Evolutionary conservation across 2,888 invertebrate species (phyloP).

Genomic region (Oscheius sp.): DNA sequence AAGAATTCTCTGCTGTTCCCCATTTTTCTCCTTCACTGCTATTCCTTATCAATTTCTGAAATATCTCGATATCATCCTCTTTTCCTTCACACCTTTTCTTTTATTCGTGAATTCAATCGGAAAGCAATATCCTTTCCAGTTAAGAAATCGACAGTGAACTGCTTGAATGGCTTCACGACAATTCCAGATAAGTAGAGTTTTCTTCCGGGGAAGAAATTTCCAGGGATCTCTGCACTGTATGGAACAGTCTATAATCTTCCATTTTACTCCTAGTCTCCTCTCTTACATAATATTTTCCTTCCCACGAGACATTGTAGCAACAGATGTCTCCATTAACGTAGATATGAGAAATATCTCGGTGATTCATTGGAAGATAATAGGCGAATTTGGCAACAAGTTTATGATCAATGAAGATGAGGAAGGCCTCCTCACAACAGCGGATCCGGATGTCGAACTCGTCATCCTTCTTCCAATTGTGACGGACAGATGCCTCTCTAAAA

Average conservation of each 20-base stretch:
- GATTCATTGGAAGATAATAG: constrained; percentile 64
- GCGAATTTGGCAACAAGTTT: constrained; percentile 67
- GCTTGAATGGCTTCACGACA: constrained; percentile 57
- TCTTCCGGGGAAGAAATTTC: constrained; percentile 64
- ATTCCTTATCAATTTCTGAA: constrained; percentile 62
- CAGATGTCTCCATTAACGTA: constrained; percentile 55
- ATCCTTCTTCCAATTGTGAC: constrained; percentile 53
- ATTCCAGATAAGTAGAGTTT: constrained; percentile 56
- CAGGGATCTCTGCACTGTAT: constrained; percentile 68
- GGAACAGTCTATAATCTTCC: constrained; percentile 59
- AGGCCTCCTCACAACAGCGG: constrained; percentile 65
- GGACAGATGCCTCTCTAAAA: constrained; percentile 52
- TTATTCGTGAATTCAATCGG: constrained; percentile 57
- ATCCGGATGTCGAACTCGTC: constrained; percentile 69
- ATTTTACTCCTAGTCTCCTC: background rate
- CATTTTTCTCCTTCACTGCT: constrained; percentile 45
- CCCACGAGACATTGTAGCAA: constrained; percentile 62
- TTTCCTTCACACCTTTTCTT: constrained; percentile 43
- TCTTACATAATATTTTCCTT: constrained; percentile 67
- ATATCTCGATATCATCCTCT: background rate
- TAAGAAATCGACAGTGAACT: constrained; percentile 63
- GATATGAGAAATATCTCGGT: constrained; percentile 58
- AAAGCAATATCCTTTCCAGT: constrained; percentile 66
- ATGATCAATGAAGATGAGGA: constrained; percentile 67
- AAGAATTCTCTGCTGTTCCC: constrained; percentile 47